A percentile compares a stretch with the other conserved stretches of the same genome.
Evolutionary conservation across 2,797 vertebrate species (phyloP).

Genomic region (Epinephelus malabaricus): DNA sequence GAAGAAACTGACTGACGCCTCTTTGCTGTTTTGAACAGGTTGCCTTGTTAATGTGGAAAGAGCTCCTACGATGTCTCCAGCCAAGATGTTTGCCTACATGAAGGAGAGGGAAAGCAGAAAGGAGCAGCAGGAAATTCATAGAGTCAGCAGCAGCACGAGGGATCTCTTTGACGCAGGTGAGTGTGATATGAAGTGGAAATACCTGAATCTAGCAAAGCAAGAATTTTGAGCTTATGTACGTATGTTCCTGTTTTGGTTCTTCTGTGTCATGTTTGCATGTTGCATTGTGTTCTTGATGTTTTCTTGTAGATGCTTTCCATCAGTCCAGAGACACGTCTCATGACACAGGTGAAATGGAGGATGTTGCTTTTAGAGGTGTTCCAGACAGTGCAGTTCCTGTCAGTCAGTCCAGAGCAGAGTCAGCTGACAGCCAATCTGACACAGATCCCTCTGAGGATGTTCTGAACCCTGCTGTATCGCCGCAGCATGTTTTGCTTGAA

Average conservation of each 20-base stretch:
- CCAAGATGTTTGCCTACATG: conserved; percentile 76
- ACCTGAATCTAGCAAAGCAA: not conserved
- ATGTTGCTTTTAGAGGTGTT: not conserved
- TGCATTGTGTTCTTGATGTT: not conserved
- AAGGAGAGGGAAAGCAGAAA: conserved; percentile 66
- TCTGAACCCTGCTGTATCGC: not conserved
- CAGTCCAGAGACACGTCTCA: conserved; percentile 12
- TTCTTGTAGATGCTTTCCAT: conserved; percentile 28
- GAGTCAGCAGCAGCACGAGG: conserved; percentile 34
- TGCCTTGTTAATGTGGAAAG: conserved; percentile 31
- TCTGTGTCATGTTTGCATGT: not conserved
- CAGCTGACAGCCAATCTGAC: conserved; percentile 11
- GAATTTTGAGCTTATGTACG: not conserved
- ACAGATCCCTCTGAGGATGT: not conserved
- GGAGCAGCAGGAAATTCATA: conserved; percentile 18
- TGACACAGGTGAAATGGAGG: conserved; percentile 4
- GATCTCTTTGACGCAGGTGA: conserved; percentile 56
- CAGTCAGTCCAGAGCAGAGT: not conserved
- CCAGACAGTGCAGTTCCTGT: not conserved
- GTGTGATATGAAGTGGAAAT: conserved; percentile 3
- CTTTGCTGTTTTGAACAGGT: conserved; percentile 59
- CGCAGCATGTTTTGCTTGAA: conserved; percentile 54
- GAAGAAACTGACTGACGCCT: not conserved
- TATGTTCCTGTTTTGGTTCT: not conserved
- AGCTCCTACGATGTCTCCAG: conserved; percentile 60